A percentile compares a stretch with the other conserved stretches of the same genome.
Evolutionary conservation across 2,888 invertebrate genomes (phyloP).

Genomic region (Melanophora roralis): DNA sequence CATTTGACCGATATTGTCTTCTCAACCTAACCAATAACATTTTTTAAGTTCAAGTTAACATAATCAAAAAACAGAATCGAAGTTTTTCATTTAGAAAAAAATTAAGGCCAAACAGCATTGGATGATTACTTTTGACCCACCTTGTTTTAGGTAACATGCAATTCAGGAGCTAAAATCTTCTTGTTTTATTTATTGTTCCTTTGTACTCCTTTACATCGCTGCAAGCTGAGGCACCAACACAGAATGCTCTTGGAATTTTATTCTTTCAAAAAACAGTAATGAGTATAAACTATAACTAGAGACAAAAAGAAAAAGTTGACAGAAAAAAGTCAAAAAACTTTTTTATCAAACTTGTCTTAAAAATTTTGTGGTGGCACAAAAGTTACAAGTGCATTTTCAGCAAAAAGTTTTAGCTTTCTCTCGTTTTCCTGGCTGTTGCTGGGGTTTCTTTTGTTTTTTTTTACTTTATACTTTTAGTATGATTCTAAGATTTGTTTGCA

Average conservation of each 20-base stretch:
- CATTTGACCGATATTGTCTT: no score
- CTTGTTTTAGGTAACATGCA: no score
- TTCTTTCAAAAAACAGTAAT: conserved; percentile 19
- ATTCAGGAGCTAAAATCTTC: no score
- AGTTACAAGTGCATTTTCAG: conserved; percentile 61
- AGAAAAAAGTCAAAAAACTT: conserved; percentile 41
- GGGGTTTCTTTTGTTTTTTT: conserved; percentile 9
- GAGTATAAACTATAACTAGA: conserved; percentile 41
- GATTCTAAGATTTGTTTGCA: conserved; percentile 61
- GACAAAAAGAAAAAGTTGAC: conserved; percentile 15
- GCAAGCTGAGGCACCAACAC: neutral
- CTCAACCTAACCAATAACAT: no score
- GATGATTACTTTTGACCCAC: no score
- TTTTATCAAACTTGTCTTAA: conserved; percentile 61
- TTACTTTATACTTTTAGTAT: conserved; percentile 32
- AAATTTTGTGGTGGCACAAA: conserved; percentile 61
- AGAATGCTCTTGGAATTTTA: conserved; percentile 49
- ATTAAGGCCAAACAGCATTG: no score
- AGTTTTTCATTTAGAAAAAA: no score
- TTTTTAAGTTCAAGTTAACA: no score
- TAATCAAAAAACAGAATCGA: no score
- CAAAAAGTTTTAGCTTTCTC: conserved; percentile 51
- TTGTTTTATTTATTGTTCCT: no score
- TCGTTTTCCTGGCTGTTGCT: neutral
- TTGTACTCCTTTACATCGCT: neutral